Evolutionary conservation across 2,888 invertebrate genomes (phyloP).

Genomic region (Steinernema scapterisci): DNA sequence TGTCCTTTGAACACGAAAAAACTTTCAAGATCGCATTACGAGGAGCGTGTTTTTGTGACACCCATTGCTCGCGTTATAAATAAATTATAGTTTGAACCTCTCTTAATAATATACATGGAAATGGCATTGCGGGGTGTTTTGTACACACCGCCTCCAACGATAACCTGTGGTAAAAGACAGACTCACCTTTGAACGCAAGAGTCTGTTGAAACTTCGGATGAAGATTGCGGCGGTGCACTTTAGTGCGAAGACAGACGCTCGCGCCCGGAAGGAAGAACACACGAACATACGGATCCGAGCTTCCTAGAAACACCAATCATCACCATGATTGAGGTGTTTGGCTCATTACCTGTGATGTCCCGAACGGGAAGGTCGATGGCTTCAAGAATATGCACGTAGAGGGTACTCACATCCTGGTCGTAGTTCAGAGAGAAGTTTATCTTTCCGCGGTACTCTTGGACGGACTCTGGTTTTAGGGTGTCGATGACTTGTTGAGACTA

Average conservation of each 20-base stretch:
- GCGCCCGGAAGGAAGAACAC: conserved; percentile 59
- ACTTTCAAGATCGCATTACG: too few relatives aligned
- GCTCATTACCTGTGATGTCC: conserved; percentile 58
- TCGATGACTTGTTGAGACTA: conserved; percentile 57
- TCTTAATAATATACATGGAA: conserved; percentile 15
- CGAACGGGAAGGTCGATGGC: conserved; percentile 63
- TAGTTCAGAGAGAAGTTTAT: conserved; percentile 62
- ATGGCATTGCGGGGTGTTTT: too few relatives aligned
- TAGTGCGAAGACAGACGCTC: conserved; percentile 51
- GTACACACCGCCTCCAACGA: too few relatives aligned
- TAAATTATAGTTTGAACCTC: not conserved
- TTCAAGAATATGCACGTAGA: conserved; percentile 59
- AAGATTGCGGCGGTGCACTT: conserved; percentile 57
- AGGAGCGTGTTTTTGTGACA: too few relatives aligned
- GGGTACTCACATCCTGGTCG: conserved; percentile 55
- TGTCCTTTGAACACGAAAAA: too few relatives aligned
- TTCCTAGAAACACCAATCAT: conserved; percentile 45
- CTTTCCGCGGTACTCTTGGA: conserved; percentile 59
- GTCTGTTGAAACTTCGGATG: conserved; percentile 64
- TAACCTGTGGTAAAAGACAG: too few relatives aligned
- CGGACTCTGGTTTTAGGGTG: conserved; percentile 58
- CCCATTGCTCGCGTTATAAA: too few relatives aligned
- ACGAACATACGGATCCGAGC: conserved; percentile 64
- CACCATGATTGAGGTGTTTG: not conserved
- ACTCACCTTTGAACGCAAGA: conserved; percentile 57